A percentile compares a stretch with the other conserved stretches of the same genome.
phyloP scores from a whole-genome alignment of 2,113 vertebrate species.

The Excalfactoria chinensis region DNA sequence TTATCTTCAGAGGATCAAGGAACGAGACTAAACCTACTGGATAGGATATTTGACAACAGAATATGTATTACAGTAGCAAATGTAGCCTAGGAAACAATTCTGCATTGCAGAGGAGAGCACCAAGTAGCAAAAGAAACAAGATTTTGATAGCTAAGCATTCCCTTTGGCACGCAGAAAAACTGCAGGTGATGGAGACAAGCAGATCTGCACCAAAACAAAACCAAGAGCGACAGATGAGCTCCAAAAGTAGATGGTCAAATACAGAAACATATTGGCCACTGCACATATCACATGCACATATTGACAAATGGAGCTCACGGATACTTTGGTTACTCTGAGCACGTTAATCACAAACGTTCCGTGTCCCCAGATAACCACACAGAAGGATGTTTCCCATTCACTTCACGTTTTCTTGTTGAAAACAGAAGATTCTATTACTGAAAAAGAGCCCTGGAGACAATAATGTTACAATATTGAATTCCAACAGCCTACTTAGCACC shows the following conservation, averaged over 20 bases:
- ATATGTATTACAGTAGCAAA: neutral
- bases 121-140: constrained; percentile 34
- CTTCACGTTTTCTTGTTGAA: neutral
- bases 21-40: neutral
- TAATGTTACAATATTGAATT: neutral
- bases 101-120: constrained; percentile 53
- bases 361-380: neutral
- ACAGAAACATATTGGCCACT: neutral
- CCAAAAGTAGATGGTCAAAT: neutral
- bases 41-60: neutral
- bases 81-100: constrained; percentile 60
- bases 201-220: constrained; percentile 8
- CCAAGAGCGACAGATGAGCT: neutral
- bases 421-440: neutral
- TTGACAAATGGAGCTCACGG: neutral
- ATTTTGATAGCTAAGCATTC: constrained; percentile 49
- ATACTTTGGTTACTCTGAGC: neutral
- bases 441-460: neutral
- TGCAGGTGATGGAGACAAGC: constrained; percentile 16
- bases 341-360: neutral
- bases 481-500: neutral
- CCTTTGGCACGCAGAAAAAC: neutral
- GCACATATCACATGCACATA: neutral
- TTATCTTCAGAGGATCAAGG: neutral
- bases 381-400: neutral